A percentile compares a stretch with the other conserved stretches of the same genome.
These are phyloP conservation scores for Halcyon malimbica DNA, from an alignment of 2,113 vertebrate species.

Conservation along the genomic window DNA sequence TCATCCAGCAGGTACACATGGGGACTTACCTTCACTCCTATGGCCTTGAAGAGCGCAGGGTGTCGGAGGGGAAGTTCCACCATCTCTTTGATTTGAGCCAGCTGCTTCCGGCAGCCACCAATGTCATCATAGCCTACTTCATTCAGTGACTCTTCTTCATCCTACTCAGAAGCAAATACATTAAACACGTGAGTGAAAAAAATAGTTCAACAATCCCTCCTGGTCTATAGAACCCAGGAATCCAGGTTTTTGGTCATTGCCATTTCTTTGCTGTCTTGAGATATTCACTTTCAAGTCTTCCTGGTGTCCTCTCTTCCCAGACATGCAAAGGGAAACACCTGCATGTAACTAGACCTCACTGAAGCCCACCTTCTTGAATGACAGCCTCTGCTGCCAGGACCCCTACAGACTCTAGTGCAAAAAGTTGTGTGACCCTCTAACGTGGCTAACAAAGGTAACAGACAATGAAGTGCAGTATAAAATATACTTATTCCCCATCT, in stretches of 20 bases:
- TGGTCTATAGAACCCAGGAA: background rate
- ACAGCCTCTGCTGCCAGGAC: background rate
- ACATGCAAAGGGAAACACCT: background rate
- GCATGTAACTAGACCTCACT: background rate
- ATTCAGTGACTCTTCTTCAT: conserved; percentile 97
- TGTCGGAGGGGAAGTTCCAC: conserved; percentile 95
- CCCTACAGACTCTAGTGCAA: background rate
- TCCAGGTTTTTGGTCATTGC: background rate
- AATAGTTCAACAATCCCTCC: background rate
- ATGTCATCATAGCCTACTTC: conserved; percentile 99
- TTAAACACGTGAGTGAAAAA: background rate
- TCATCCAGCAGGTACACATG: fast-evolving
- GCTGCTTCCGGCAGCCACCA: conserved; percentile 95
- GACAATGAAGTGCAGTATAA: background rate
- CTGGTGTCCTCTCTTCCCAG: background rate
- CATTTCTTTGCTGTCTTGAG: background rate
- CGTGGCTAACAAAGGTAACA: background rate
- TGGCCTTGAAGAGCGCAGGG: conserved; percentile 96
- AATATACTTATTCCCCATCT: background rate
- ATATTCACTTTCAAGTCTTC: background rate
- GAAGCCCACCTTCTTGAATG: background rate
- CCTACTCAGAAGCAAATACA: conserved; percentile 69
- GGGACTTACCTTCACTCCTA: conserved; percentile 91
- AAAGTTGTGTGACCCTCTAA: background rate
- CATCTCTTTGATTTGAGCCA: conserved; percentile 99